Percentiles rank a stretch among this genome's conserved stretches.
phyloP scores from a whole-genome alignment of 2,888 invertebrate genomes.

The Dioctria linearis region DNA sequence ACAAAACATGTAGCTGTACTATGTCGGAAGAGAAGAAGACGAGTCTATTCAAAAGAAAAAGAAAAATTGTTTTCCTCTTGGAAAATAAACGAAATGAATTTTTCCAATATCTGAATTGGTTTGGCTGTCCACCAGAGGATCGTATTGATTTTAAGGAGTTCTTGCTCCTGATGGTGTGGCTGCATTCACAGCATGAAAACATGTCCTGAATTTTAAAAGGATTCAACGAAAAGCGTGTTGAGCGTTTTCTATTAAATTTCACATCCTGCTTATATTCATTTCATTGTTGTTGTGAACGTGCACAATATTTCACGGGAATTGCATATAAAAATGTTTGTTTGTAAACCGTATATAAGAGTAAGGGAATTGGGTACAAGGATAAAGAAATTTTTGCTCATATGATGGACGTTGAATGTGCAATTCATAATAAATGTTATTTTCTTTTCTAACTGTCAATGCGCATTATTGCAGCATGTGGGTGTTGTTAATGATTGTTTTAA shows the following conservation, averaged over 20 bases:
- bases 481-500: too few species aligned
- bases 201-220: constrained; percentile 32
- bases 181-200: constrained; percentile 28
- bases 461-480: too few species aligned
- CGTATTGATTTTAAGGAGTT: constrained; percentile 43
- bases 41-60: background rate
- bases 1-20: constrained; percentile 22
- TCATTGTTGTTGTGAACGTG: constrained; percentile 3
- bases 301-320: constrained; percentile 30
- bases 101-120: constrained; percentile 41
- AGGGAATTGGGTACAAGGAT: background rate
- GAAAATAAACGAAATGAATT: constrained; percentile 22
- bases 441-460: too few species aligned
- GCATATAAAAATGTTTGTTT: background rate
- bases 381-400: constrained; percentile 2
- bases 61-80: constrained; percentile 1
- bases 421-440: too few species aligned
- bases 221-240: constrained; percentile 24
- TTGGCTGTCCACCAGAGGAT: constrained; percentile 16
- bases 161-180: constrained; percentile 7
- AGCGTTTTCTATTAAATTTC: constrained; percentile 42
- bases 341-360: background rate
- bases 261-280: constrained; percentile 31
- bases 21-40: background rate
- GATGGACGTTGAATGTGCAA: too few species aligned